Conservation (phyloP, 2,888 invertebrate genomes). For the Sphaerophoria rueppellii region DNA sequence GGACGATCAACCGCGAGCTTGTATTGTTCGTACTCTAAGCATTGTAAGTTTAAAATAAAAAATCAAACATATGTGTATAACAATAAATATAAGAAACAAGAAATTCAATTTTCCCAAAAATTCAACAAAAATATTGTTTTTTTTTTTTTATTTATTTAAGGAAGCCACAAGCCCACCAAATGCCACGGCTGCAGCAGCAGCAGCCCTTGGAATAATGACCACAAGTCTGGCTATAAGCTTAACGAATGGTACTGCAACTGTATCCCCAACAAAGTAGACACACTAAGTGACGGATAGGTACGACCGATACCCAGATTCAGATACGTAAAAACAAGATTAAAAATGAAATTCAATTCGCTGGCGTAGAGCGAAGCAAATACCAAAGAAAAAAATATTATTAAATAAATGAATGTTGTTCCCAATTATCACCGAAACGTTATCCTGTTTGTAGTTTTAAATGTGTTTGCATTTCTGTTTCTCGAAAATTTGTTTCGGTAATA, state of each 20-base stretch:
- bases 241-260: constrained; percentile 77
- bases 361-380: constrained; percentile 37
- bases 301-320: constrained; percentile 33
- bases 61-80: neutral
- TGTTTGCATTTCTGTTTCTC: constrained; percentile 45
- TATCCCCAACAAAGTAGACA: constrained; percentile 73
- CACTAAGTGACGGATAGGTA: constrained; percentile 5
- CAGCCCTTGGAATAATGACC: constrained; percentile 77
- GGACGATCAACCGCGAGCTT: constrained; percentile 78
- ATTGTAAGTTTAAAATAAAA: constrained; percentile 79
- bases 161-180: constrained; percentile 73
- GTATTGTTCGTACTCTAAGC: constrained; percentile 81
- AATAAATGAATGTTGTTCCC: constrained; percentile 72
- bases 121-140: constrained; percentile 26
- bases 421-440: constrained; percentile 71
- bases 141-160: constrained; percentile 64
- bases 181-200: constrained; percentile 62
- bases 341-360: constrained; percentile 27
- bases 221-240: constrained; percentile 80
- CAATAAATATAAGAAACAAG: neutral
- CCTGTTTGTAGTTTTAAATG: constrained; percentile 55
- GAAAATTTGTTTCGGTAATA: constrained; percentile 50
- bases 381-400: constrained; percentile 56
- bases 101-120: neutral
- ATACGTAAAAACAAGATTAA: constrained; percentile 62